Evolutionary conservation across 2,888 invertebrate genomes (phyloP), one percentile per base, ranked within the genome.

Genomic region (Agonum fuliginosum): DNA sequence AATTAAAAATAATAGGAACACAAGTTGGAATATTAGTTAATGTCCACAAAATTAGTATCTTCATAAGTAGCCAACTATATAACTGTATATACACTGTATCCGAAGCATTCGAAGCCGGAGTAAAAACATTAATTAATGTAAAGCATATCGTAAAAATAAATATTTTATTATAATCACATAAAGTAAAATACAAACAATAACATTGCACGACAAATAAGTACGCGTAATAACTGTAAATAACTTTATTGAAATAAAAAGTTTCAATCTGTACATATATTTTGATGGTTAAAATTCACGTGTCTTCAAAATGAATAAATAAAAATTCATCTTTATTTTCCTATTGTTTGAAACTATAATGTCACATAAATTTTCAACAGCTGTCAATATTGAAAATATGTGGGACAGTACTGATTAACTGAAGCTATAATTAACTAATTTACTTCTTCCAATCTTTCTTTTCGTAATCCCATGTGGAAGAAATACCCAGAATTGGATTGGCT

Each of bases 361-460:
- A 48, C 17, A 62, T 41, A 73, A 41, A 73, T 73, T 73, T 73
- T 62, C 73, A 73, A 73, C 62, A 62, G 73, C 73, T 73, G 73
- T 73, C 73, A 62, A 24, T 48, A 73, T 73, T 73, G 73, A 62
- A 73, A 73, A 73, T 58, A 27, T 62, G 62, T 37, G 37, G 30
- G 62, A 73, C 62, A 27, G 14, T 17, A 34, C 24, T 72, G n/a
- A 83, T 83, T 83, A 86, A 70, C 12, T 22, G 14, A 17, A 5
- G 10, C 37, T 69, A 41, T n/a, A 12, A 43, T 70, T 46, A 46
- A 70, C 27, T 48, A 87, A 87, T 83, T 84, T 83, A 86, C 80
- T 87, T 86, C 84, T 93, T 93, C 93, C 93, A 93, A 80, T 89
- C 86, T 80, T 90, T 88, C 84, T 92, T 93, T 83, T 93, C 92